These are phyloP conservation scores for Chymomyza caudatula DNA, from an alignment of 2,888 invertebrate genomes.

Conservation along the genomic window DNA sequence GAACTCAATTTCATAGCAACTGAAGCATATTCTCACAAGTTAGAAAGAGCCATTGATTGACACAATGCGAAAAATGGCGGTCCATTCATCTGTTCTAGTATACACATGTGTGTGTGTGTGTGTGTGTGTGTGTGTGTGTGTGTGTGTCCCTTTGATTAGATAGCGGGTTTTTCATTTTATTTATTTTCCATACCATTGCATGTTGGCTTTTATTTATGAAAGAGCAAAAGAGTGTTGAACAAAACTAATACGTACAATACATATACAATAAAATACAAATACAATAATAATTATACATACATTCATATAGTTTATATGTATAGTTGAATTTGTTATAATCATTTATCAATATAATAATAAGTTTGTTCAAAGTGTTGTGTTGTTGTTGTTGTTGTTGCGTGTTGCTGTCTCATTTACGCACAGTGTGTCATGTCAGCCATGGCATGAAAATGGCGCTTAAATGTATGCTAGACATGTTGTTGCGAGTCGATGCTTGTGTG, in stretches of 20 bases:
- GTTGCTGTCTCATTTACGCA: not conserved
- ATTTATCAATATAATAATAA: not conserved
- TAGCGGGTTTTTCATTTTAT: slow-evolving; percentile 23
- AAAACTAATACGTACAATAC: slow-evolving; percentile 76
- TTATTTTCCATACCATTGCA: slow-evolving; percentile 34
- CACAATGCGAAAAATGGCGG: not conserved
- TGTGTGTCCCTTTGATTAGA: not conserved
- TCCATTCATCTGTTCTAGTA: not conserved
- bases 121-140: not conserved
- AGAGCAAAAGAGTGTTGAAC: slow-evolving; percentile 75
- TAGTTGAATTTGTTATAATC: not conserved
- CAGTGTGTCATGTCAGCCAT: too few relatives aligned
- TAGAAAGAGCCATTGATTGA: not conserved
- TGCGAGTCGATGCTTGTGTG: too few relatives aligned
- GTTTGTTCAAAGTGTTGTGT: not conserved
- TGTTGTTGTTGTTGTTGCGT: not conserved
- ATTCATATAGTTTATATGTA: slow-evolving; percentile 31
- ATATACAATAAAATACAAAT: slow-evolving; percentile 75
- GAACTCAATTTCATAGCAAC: too few relatives aligned
- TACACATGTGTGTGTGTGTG: not conserved
- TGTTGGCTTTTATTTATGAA: slow-evolving; percentile 64
- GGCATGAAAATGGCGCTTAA: not conserved
- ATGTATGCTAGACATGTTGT: not conserved
- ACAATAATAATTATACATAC: slow-evolving; percentile 72
- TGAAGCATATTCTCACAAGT: too few relatives aligned